Base-by-base conservation (phyloP, 2,888 invertebrate species). In the Dyspetes luteomarginatus region DNA sequence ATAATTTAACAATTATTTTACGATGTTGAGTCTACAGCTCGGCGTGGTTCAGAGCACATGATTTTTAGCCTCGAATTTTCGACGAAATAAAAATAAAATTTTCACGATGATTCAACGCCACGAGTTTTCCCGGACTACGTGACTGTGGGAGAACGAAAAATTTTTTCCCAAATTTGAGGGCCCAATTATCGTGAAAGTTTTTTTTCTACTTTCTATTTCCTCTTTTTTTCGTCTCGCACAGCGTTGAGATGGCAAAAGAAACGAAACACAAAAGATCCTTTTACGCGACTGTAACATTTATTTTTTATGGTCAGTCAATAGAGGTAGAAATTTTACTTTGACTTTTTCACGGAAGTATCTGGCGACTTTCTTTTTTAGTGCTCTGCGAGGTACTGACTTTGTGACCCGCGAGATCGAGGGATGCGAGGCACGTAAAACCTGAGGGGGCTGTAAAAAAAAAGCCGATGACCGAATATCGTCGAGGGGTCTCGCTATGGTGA, bases 311-410 rank as follows among this genome's bases (percentile, higher is more conserved):
- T 64, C 72, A 60, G 28, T 30, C 9, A 55, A 65, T 43, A 7
- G 55, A 75, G 74, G 76, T 67, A 71, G 71, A n/a, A n/a, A 78
- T 65, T 72, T 80, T 74, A 50, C 65, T 65, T 50, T 36, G 67
- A 69, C 48, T 71, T 75, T 62, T 67, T 60, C 22, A 22, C 64
- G 52, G 28, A 43, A 28, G 48, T 71, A 30, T 56, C 55, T 62
- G 76, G 73, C 43, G 78, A 82, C 77, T 77, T 82, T 83, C 72
- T 84, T 84, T 86, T 84, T 74, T 78, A 74, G 73, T 78, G 77
- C 71, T 71, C 36, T 2, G 2, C 9, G 36, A 36, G 36, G 52
- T 24, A 56, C 30, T 26, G 50, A 77, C 78, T 79, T 74, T 78
- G 36, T 77, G 75, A 76, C n/a, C n/a, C n/a, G n/a, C n/a, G 81